A percentile compares a stretch with the other conserved stretches of the same genome.
These are phyloP conservation scores for Metopia argyrocephala DNA, from an alignment of 2,888 invertebrate species.

Conservation along the genomic window DNA sequence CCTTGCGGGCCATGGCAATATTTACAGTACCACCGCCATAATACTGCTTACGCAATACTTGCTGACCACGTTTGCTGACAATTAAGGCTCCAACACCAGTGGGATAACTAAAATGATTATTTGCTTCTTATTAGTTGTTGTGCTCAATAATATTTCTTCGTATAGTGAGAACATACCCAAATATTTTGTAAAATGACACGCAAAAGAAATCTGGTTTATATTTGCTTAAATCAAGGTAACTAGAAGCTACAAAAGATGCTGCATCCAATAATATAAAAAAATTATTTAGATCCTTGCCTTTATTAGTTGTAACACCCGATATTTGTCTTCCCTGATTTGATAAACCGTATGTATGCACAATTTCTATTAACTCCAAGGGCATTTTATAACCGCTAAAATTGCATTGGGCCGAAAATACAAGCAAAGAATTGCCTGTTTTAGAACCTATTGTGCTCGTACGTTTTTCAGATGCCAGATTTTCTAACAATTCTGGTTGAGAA, in stretches of 20 bases:
- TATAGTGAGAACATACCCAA: conserved; percentile 79
- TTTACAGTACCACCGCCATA: conserved; percentile 97
- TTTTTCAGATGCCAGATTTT: conserved; percentile 69
- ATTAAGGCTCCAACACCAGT: conserved; percentile 95
- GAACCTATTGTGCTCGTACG: not conserved
- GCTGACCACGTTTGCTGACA: conserved; percentile 81
- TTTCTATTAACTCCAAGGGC: conserved; percentile 85
- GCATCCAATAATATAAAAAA: conserved; percentile 91
- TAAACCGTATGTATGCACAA: conserved; percentile 83
- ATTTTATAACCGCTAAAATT: conserved; percentile 97
- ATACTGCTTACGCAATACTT: conserved; percentile 81
- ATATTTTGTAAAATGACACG: conserved; percentile 97
- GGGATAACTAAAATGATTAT: conserved; percentile 82
- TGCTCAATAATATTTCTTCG: conserved; percentile 18
- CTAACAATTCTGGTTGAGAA: conserved; percentile 81
- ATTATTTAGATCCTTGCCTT: conserved; percentile 77
- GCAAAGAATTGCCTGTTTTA: conserved; percentile 80
- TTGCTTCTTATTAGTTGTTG: conserved; percentile 6
- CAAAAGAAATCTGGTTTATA: conserved; percentile 92
- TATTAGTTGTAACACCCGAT: conserved; percentile 50
- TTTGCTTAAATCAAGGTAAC: conserved; percentile 85
- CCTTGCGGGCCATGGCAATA: conserved; percentile 86
- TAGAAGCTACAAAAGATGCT: conserved; percentile 89
- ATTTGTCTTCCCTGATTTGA: conserved; percentile 72
- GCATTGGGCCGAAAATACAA: conserved; percentile 94